Conservation (phyloP, 2,888 invertebrate genomes). For the Girardia tigrina region DNA sequence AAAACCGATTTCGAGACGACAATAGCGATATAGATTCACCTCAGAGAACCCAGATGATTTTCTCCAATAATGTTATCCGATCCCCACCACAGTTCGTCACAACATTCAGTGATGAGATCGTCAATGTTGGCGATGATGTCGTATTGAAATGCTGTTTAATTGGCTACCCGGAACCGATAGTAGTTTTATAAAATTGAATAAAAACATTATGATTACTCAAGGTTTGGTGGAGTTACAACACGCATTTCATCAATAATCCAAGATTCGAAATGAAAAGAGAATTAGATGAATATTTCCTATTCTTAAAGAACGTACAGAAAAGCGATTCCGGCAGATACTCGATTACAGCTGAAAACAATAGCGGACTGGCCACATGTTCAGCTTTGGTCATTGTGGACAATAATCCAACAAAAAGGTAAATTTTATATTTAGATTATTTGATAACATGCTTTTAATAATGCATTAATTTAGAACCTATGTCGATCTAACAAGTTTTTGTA, state of each 20-base stretch:
- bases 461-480: too few relatives aligned
- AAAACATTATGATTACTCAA: background rate
- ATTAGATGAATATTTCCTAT: conserved; percentile 26
- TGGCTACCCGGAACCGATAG: conserved; percentile 34
- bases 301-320: background rate
- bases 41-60: background rate
- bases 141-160: conserved; percentile 31
- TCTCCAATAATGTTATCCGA: conserved; percentile 33
- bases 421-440: background rate
- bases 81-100: conserved; percentile 36
- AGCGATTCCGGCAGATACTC: conserved; percentile 36
- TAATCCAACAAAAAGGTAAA: conserved; percentile 25
- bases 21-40: background rate
- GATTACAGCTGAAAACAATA: conserved; percentile 36
- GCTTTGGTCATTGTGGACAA: conserved; percentile 35
- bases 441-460: too few relatives aligned
- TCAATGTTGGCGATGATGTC: conserved; percentile 33
- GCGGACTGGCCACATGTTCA: conserved; percentile 37
- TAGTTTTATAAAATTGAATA: background rate
- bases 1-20: background rate
- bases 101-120: conserved; percentile 32
- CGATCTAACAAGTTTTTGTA: too few relatives aligned
- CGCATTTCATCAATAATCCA: conserved; percentile 32
- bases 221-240: conserved; percentile 37
- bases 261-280: conserved; percentile 25